Percentiles rank a stretch among this genome's conserved stretches.
phyloP scores from a whole-genome alignment of 2,888 invertebrate genomes.

The Rhingia rostrata region DNA sequence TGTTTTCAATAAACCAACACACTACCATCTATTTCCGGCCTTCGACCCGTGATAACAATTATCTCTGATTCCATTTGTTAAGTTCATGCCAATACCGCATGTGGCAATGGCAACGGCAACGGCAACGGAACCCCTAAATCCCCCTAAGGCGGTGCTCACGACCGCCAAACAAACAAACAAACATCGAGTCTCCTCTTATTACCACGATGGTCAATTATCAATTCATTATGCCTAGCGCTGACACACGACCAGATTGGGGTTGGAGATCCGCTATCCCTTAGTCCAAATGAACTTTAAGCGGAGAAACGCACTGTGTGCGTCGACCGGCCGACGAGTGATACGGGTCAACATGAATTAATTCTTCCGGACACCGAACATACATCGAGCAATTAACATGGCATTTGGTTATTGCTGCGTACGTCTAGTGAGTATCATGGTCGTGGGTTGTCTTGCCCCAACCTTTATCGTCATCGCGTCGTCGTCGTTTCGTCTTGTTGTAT shows the following conservation, averaged over 20 bases:
- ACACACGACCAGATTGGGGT: slow-evolving; percentile 41
- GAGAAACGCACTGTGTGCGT: slow-evolving; percentile 12
- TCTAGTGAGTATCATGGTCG: neutral
- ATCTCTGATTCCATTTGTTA: slow-evolving; percentile 49
- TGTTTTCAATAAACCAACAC: too few species aligned
- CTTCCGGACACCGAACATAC: slow-evolving; percentile 57
- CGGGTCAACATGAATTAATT: slow-evolving; percentile 65
- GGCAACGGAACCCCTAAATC: slow-evolving; percentile 11
- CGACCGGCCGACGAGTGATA: slow-evolving; percentile 24
- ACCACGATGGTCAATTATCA: slow-evolving; percentile 54
- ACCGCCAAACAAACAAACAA: slow-evolving; percentile 4
- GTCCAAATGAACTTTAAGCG: slow-evolving; percentile 13
- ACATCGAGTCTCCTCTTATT: slow-evolving; percentile 22
- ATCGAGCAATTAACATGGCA: slow-evolving; percentile 66
- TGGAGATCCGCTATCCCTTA: neutral
- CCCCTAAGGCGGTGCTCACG: neutral
- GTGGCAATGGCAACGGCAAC: neutral
- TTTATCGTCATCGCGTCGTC: neutral
- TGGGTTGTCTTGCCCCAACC: neutral
- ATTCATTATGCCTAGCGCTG: slow-evolving; percentile 65
- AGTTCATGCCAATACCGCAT: slow-evolving; percentile 37
- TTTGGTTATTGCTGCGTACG: neutral
- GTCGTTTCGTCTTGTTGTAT: neutral
- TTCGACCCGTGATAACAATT: slow-evolving; percentile 17
- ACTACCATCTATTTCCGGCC: slow-evolving; percentile 14